phyloP scores from a whole-genome alignment of 2,888 invertebrate genomes.

The Listrodromus nycthemerus region DNA sequence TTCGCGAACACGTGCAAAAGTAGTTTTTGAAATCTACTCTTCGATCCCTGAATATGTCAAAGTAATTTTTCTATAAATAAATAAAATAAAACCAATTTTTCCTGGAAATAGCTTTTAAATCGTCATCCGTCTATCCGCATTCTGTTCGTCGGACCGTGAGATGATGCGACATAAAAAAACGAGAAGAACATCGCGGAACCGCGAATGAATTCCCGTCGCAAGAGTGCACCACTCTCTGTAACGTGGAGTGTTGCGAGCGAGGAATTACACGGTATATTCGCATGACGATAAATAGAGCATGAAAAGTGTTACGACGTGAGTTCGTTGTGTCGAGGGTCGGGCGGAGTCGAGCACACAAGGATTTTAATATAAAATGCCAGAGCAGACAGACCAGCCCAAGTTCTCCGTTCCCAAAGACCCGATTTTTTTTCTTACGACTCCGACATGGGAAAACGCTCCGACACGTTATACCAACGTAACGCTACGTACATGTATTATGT shows the following conservation, averaged over 20 bases:
- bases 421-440: constrained; percentile 28
- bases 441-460: constrained; percentile 57
- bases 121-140: too few relatives aligned
- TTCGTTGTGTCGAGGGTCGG: constrained; percentile 46
- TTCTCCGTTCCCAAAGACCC: constrained; percentile 65
- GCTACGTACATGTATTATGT: constrained; percentile 22
- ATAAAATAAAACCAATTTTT: background rate
- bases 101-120: too few relatives aligned
- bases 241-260: constrained; percentile 59
- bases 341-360: constrained; percentile 67
- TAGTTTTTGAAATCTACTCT: background rate
- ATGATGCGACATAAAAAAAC: background rate
- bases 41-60: background rate
- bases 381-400: constrained; percentile 71
- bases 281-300: constrained; percentile 67
- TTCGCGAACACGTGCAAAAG: too few relatives aligned
- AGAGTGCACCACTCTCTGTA: constrained; percentile 48
- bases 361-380: constrained; percentile 81
- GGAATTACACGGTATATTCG: constrained; percentile 65
- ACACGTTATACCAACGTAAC: constrained; percentile 19
- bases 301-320: constrained; percentile 65
- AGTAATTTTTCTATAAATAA: background rate
- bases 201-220: constrained; percentile 57
- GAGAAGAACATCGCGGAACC: background rate
- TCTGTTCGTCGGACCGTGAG: background rate